Evolutionary conservation across 2,113 vertebrate genomes (phyloP).

Genomic region (Tragulus kanchil): DNA sequence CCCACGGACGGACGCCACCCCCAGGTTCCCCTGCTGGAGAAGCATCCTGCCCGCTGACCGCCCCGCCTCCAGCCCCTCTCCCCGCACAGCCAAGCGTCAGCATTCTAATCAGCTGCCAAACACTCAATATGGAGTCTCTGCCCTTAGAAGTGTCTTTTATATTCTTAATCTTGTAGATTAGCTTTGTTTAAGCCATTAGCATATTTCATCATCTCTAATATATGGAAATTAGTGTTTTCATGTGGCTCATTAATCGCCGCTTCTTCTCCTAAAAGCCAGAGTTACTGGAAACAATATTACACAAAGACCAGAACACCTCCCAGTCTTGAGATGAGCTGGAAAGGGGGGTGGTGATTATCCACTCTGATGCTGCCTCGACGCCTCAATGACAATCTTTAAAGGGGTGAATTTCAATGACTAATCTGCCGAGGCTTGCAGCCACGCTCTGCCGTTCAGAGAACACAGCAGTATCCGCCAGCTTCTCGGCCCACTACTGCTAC

Average conservation of each 20-base stretch:
- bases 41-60: fast-evolving
- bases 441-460: not conserved
- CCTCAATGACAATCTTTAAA: not conserved
- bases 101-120: not conserved
- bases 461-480: not conserved
- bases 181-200: constrained; percentile 62
- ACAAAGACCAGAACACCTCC: constrained; percentile 55
- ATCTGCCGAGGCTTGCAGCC: fast-evolving
- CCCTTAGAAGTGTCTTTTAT: not conserved
- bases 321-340: not conserved
- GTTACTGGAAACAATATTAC: constrained; percentile 68
- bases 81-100: not conserved
- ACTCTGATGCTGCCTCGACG: constrained; percentile 36
- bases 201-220: constrained; percentile 82
- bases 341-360: not conserved
- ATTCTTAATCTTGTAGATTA: constrained; percentile 49
- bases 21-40: not conserved
- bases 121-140: not conserved
- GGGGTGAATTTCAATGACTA: not conserved
- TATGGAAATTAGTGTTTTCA: constrained; percentile 82
- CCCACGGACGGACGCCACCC: not conserved
- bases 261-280: constrained; percentile 76
- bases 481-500: not conserved
- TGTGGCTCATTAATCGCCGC: constrained; percentile 78
- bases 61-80: not conserved